Base-by-base conservation (phyloP, 2,113 vertebrate genomes). In the Cyphomyrus discorhynchus region DNA sequence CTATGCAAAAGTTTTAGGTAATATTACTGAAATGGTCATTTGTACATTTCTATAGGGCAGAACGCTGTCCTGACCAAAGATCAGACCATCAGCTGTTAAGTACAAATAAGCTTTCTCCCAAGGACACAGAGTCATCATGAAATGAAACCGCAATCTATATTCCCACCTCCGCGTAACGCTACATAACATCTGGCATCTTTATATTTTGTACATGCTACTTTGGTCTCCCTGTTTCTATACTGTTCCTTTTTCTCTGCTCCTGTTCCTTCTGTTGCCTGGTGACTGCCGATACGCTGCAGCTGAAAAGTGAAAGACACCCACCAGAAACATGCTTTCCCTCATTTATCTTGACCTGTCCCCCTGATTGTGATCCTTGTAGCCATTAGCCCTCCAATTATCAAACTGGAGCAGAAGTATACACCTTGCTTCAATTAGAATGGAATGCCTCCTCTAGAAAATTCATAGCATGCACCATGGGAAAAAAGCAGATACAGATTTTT, bases 401-500 rank as follows among this genome's bases (percentile, higher is more conserved):
- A 52, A 35, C 46, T 86, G 46, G 8, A 46, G 85, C 24, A 35
- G 47, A 27, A 86, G n/a, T 31, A 53, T 46, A 86, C 46, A 86
- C 49, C 85, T 86, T 86, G 82, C 82, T 84, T 46, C 82, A 84
- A 84, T 84, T 84, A 84, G 45, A 46, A 86, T 50, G 84, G 84
- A 86, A 86, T 52, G 84, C 46, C 84, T 47, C 42, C 84, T 27
- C n/a, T 31, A 86, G 49, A 53, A 52, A 86, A 52, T 45, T 52
- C 84, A 52, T n/a, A 52, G 84, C 46, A 86, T 49, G 24, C 4
- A 86, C 84, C 49, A 52, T 84, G 84, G 84, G 84, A 52, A 49
- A 52, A 80, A 80, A 52, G 46, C 47, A 52, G 46, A 86, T n/a
- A 17, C 84, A 47, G 82, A 52, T 52, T 49, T 45, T 8, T 47